Evolutionary conservation across 2,113 vertebrate species (phyloP), one percentile per base, ranked within the genome.

Genomic region (Cyanoramphus novaezelandiae): DNA sequence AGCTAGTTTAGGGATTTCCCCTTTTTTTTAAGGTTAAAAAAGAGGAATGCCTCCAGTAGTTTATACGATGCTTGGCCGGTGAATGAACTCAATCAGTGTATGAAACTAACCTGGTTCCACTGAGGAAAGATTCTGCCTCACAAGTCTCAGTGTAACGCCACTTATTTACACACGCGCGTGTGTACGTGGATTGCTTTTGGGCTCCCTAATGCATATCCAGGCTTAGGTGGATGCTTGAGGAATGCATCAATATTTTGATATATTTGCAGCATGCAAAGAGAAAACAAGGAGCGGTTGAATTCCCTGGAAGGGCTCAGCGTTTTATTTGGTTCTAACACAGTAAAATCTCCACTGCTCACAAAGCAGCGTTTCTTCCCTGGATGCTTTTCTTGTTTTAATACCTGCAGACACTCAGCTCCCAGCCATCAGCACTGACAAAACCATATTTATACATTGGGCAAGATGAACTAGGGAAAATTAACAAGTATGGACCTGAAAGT

Each of bases 71-170:
- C 83, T 82, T 98, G 97, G 95, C 97, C 90, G 16, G 82, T 12
- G 10, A 82, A 75, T 97, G 97, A 98, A 98, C 97, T 96, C 95
- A 76, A 83, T 95, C 95, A 92, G 71, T 57, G 93, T 50, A 86
- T 69, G 93, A 92, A 96, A 92, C 23, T 0, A 87, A 96, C 93
- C 97, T 87, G 92, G 72, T 89, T 82, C 84, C 90, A 80, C 46
- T 2, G 79, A 95, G 93, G 43, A 43, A 74, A 63, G 95, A 62
- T 82, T 93, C 93, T 62, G 65, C 70, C 86, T 68, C 82, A 20
- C 1, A 6, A 5, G n/a, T 75, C 80, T 55, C 77, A 77, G 80
- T 6, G 19, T 64, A 50, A 47, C 78, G 37, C 10, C 35, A 69
- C 92, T 92, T 95, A 17, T 91, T 88, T 64, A 47, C 83, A 50